Conservation (phyloP, 1,140 invertebrate genomes). For the Drosophila trapezifrons region DNA sequence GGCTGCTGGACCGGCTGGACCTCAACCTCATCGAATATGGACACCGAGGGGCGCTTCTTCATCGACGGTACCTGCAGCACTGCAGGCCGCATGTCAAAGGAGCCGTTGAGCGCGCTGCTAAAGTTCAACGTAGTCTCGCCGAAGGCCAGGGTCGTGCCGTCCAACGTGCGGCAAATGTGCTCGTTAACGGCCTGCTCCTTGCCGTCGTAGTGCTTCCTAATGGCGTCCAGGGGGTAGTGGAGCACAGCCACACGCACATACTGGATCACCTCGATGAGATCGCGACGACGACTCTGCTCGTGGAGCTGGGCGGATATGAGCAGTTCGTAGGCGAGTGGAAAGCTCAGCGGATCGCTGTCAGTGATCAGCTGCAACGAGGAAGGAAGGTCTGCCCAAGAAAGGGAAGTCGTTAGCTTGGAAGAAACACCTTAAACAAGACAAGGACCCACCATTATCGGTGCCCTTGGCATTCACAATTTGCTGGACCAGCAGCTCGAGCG, state of each 20-base stretch:
- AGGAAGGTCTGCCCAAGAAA: constrained; percentile 17
- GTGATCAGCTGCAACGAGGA: constrained; percentile 51
- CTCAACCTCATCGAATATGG: constrained; percentile 77
- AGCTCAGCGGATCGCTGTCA: constrained; percentile 70
- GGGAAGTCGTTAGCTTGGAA: no score
- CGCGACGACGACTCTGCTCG: constrained; percentile 38
- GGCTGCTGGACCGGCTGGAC: constrained; percentile 55
- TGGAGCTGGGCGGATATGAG: constrained; percentile 50
- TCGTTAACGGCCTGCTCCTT: constrained; percentile 61
- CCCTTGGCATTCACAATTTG: constrained; percentile 63
- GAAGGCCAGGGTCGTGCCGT: constrained; percentile 44
- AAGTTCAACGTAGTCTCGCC: constrained; percentile 73
- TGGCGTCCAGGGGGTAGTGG: constrained; percentile 60
- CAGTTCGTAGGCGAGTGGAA: constrained; percentile 72
- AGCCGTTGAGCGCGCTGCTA: constrained; percentile 58
- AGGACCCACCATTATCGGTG: constrained; percentile 48
- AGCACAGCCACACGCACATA: constrained; percentile 64
- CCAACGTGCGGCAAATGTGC: constrained; percentile 63
- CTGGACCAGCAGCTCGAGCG: constrained; percentile 70
- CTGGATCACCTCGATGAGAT: constrained; percentile 67
- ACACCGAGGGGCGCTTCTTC: constrained; percentile 73
- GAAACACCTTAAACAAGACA: no score
- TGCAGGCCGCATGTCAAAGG: constrained; percentile 50
- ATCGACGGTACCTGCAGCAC: constrained; percentile 13
- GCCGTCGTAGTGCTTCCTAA: constrained; percentile 56